These are phyloP conservation scores for Tipula helvola DNA, from an alignment of 2,888 invertebrate species.

Conservation along the genomic window DNA sequence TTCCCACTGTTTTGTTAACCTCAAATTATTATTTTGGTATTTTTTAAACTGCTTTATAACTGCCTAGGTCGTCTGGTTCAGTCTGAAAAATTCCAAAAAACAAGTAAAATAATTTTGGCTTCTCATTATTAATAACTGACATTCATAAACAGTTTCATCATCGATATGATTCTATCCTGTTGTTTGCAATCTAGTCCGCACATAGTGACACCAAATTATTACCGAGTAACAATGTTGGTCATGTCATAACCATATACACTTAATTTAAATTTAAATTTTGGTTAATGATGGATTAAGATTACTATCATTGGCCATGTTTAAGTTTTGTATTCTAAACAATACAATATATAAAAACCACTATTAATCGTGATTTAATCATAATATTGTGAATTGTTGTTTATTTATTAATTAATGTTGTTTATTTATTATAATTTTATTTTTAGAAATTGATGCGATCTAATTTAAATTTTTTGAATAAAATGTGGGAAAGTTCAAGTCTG, in stretches of 20 bases:
- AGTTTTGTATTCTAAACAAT: background rate
- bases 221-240: background rate
- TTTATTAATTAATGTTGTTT: background rate
- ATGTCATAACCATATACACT: background rate
- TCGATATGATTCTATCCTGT: background rate
- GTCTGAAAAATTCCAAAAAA: too few relatives aligned
- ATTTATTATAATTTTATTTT: too few relatives aligned
- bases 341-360: background rate
- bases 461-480: background rate
- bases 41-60: too few relatives aligned
- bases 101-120: too few relatives aligned
- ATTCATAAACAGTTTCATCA: background rate
- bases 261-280: background rate
- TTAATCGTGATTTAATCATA: background rate
- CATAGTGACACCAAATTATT: background rate
- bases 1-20: too few relatives aligned
- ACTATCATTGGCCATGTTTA: background rate
- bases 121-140: background rate
- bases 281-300: background rate
- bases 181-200: background rate
- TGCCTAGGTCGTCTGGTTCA: too few relatives aligned
- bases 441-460: background rate
- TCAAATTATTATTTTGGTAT: too few relatives aligned
- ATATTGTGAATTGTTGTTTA: background rate
- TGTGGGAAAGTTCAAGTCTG: background rate